A percentile compares a stretch with the other conserved stretches of the same genome.
Conservation (phyloP, 2,113 vertebrate species). For the Colinus virginianus region DNA sequence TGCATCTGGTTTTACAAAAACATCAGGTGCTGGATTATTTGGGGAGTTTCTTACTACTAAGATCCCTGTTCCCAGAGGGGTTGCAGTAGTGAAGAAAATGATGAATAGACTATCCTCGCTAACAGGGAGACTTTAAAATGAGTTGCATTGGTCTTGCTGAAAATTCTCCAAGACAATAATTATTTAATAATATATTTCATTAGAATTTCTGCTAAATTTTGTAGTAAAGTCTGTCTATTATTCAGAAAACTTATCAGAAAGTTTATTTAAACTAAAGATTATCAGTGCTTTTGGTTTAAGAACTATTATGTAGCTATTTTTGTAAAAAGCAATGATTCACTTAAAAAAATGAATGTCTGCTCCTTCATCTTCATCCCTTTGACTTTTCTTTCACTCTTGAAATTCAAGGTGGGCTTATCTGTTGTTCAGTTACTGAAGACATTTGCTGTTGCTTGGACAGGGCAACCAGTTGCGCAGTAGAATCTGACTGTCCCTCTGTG, state of each 20-base stretch:
- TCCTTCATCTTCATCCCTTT: background rate
- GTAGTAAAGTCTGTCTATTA: background rate
- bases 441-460: background rate
- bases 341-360: background rate
- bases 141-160: background rate
- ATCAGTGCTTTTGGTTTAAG: background rate
- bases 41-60: background rate
- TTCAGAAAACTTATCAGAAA: background rate
- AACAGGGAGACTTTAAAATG: background rate
- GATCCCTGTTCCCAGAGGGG: background rate
- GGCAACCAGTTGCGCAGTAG: background rate
- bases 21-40: background rate
- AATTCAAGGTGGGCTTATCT: background rate
- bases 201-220: background rate
- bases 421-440: background rate
- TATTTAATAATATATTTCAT: background rate
- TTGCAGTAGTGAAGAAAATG: background rate
- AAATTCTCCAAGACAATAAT: rapidly evolving
- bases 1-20: background rate
- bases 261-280: background rate
- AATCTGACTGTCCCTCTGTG: background rate
- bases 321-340: background rate
- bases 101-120: background rate
- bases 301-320: background rate
- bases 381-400: background rate